Conservation (phyloP, 1,140 invertebrate genomes). For the Bradynema listronoti region DNA sequence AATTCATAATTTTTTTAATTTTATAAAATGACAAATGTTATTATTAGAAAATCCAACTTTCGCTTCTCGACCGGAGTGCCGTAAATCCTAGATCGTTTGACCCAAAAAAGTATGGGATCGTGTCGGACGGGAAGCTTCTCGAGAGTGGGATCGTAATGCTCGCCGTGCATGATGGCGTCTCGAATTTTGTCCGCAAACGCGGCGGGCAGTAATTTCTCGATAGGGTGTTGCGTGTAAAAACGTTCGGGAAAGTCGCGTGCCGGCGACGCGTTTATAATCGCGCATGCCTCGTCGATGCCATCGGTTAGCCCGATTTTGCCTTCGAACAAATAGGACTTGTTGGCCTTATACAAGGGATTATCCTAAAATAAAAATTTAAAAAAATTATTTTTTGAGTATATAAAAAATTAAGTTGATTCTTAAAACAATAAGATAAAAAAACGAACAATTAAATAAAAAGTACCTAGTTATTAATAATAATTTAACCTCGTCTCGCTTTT, state of each 20-base stretch:
- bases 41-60: constrained; percentile 35
- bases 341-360: constrained; percentile 41
- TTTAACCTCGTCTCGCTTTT: too few species aligned
- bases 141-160: constrained; percentile 54
- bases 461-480: too few species aligned
- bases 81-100: constrained; percentile 32
- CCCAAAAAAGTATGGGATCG: constrained; percentile 55
- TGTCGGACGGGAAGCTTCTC: constrained; percentile 44
- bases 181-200: constrained; percentile 31
- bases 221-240: constrained; percentile 12
- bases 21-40: too few species aligned
- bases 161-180: constrained; percentile 50
- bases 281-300: constrained; percentile 47
- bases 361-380: constrained; percentile 34
- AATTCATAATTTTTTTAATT: too few species aligned
- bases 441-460: too few species aligned
- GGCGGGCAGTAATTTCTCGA: constrained; percentile 15
- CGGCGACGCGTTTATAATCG: constrained; percentile 35
- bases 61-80: constrained; percentile 50
- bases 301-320: constrained; percentile 33
- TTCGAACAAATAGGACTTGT: constrained; percentile 36
- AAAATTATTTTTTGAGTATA: too few species aligned
- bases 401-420: too few species aligned
- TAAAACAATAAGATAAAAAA: too few species aligned
- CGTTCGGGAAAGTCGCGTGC: constrained; percentile 21